Percentiles rank a stretch among this genome's conserved stretches.
Evolutionary conservation across 2,113 vertebrate species (phyloP).

Genomic region (Polyodon spathula): DNA sequence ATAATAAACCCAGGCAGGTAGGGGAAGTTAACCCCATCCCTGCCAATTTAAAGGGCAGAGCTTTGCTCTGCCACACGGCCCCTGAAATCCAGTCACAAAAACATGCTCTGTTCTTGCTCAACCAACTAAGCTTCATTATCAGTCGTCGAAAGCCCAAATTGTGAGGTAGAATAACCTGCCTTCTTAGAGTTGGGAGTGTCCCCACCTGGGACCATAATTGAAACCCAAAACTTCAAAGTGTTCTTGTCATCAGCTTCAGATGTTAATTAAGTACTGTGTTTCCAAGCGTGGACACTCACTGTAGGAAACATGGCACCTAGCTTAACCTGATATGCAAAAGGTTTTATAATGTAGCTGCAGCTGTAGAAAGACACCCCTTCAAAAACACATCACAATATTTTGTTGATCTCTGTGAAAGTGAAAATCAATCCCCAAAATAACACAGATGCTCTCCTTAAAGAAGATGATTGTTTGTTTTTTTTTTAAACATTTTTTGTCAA

Average conservation of each 20-base stretch:
- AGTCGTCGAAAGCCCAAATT: constrained; percentile 46
- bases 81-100: constrained; percentile 31
- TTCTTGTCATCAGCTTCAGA: not conserved
- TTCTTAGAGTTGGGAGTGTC: constrained; percentile 21
- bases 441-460: constrained; percentile 49
- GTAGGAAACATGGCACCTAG: not conserved
- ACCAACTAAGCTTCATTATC: constrained; percentile 48
- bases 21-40: too few species aligned
- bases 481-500: too few species aligned
- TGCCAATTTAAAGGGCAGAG: too few species aligned
- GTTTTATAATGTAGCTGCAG: too few species aligned
- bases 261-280: constrained; percentile 4
- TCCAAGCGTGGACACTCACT: not conserved
- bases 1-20: too few species aligned
- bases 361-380: constrained; percentile 39
- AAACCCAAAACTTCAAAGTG: constrained; percentile 13
- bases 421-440: constrained; percentile 47
- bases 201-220: constrained; percentile 7
- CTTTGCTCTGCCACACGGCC: too few species aligned
- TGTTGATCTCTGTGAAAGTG: constrained; percentile 58
- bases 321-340: too few species aligned
- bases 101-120: constrained; percentile 42
- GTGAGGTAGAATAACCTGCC: constrained; percentile 26
- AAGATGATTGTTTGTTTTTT: constrained; percentile 47
- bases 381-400: constrained; percentile 70